Base-by-base conservation (phyloP, 2,113 vertebrate species). In the Oreotrochilus melanogaster region DNA sequence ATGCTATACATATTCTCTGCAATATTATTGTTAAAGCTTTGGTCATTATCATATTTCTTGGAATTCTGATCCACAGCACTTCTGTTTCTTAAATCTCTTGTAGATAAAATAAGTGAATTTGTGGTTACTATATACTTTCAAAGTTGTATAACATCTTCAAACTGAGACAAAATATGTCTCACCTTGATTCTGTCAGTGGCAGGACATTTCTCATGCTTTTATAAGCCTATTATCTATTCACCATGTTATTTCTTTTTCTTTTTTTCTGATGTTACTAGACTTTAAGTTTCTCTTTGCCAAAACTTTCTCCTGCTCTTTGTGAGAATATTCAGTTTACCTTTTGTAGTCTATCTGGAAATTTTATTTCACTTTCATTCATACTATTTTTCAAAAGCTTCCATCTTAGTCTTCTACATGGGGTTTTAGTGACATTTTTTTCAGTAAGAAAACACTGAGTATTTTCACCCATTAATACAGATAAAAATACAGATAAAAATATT, bases 21-120 rank as follows among this genome's bases (percentile, higher is more conserved):
- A 72, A 90, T 93, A 80, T 43, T 89, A 88, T 78, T 94, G 33
- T 18, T 67, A 42, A 80, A 78, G 16, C 2, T 56, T 37, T 86
- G 22, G 1, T 11, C 35, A 56, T 62, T 84, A 86, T 67, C 35
- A 22, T 48, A 19, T 14, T 65, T 30, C n/a, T 28, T n/a, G 23
- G 43, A 93, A 73, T 72, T 45, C 7, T 88, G 53, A 69, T 60
- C 17, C 25, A 37, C 23, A 62, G 10, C 11, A 37, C 13, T 88
- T 91, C 17, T 62, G 14, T 30, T 93, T 72, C 35, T 85, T 95
- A n/a, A 86, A 48, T 86, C 14, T 73, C 42, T 60, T 75, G 14
- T 10, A n/a, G 50, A 42, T 35, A 65, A 72, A 69, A 5, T 42
- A 35, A 43, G 7, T 67, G 18, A 75, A 61, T 65, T 67, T 22